phyloP scores from a whole-genome alignment of 2,888 invertebrate genomes.

The Camptogramma bilineatum region DNA sequence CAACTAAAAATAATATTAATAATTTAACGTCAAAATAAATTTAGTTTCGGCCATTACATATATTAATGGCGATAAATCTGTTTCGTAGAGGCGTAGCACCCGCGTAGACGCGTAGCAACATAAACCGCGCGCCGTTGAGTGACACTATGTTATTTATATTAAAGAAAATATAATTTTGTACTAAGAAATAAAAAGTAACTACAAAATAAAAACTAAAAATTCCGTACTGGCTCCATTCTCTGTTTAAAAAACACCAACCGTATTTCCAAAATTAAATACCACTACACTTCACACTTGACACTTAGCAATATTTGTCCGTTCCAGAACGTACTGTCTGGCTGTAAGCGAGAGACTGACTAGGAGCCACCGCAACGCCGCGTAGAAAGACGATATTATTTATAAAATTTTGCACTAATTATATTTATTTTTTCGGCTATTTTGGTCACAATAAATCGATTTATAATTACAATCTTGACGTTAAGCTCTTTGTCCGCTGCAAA shows the following conservation, averaged over 20 bases:
- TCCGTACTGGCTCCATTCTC: conserved; percentile 74
- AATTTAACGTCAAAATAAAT: conserved; percentile 36
- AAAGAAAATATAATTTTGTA: neutral
- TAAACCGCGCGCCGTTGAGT: conserved; percentile 45
- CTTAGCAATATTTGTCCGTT: conserved; percentile 56
- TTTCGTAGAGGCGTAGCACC: conserved; percentile 56
- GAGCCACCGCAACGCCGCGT: conserved; percentile 45
- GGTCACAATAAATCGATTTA: conserved; percentile 54
- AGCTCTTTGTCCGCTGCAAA: conserved; percentile 26
- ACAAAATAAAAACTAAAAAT: conserved; percentile 50
- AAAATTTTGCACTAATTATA: conserved; percentile 75
- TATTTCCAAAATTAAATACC: conserved; percentile 60
- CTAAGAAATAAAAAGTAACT: conserved; percentile 6
- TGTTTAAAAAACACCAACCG: conserved; percentile 70
- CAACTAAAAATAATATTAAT: conserved; percentile 32
- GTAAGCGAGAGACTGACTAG: conserved; percentile 70
- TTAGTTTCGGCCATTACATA: conserved; percentile 25
- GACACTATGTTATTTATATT: conserved; percentile 49
- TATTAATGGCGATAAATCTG: conserved; percentile 35
- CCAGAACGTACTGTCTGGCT: conserved; percentile 68
- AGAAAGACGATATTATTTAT: conserved; percentile 66
- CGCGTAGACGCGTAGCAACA: conserved; percentile 53
- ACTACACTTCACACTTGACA: conserved; percentile 77
- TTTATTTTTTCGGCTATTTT: conserved; percentile 60
- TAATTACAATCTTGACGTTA: conserved; percentile 48